These are phyloP conservation scores for Hydropotes inermis DNA, from an alignment of 2,113 vertebrate species.

Conservation along the genomic window DNA sequence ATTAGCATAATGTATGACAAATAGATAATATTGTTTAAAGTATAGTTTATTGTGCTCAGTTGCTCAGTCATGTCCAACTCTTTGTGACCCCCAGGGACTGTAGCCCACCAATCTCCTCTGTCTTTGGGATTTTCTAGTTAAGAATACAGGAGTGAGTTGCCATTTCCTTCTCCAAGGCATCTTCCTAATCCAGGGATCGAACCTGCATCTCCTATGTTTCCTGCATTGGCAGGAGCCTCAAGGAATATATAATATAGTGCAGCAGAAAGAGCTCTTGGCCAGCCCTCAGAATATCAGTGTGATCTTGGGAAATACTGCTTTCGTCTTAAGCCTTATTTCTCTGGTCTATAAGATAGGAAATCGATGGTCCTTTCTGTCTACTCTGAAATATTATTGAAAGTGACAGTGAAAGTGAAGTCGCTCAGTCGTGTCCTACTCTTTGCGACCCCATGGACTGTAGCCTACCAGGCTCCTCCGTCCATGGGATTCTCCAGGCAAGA, in stretches of 20 bases:
- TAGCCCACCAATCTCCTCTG: not conserved
- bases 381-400: not conserved
- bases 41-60: not conserved
- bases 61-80: not conserved
- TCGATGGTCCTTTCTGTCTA: not conserved
- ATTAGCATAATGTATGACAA: not conserved
- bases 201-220: not conserved
- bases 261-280: not conserved
- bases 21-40: not conserved
- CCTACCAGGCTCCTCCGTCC: too few relatives aligned
- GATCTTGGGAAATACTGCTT: not conserved
- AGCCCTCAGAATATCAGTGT: not conserved
- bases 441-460: too few relatives aligned
- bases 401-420: too few relatives aligned
- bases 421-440: too few relatives aligned
- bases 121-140: not conserved
- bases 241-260: not conserved
- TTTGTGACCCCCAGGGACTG: not conserved
- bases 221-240: not conserved
- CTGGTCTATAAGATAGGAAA: not conserved
- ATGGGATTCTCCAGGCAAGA: too few relatives aligned
- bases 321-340: not conserved
- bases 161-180: not conserved
- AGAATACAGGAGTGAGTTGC: not conserved
- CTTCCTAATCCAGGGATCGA: not conserved